Conservation (phyloP, 2,113 vertebrate species). For the Motacilla alba region DNA sequence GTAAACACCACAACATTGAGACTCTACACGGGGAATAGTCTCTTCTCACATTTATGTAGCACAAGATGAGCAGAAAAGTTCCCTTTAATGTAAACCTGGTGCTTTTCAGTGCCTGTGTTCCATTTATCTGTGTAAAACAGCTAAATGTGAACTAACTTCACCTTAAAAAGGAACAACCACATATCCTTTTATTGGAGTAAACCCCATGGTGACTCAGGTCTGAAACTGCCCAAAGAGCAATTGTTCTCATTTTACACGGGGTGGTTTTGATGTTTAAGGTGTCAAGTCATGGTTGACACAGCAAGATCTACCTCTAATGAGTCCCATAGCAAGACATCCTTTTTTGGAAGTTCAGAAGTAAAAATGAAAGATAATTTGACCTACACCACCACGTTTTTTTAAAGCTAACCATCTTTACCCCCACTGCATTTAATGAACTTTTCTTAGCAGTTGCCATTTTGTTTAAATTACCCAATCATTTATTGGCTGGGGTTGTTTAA, state of each 20-base stretch:
- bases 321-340: not conserved
- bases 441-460: not conserved
- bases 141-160: not conserved
- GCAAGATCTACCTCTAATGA: not conserved
- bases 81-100: not conserved
- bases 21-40: not conserved
- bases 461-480: not conserved
- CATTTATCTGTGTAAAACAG: not conserved
- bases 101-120: not conserved
- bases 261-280: not conserved
- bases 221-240: not conserved
- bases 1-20: not conserved
- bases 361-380: not conserved
- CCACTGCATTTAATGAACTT: not conserved
- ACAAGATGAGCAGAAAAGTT: not conserved
- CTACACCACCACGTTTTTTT: accelerated
- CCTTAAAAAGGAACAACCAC: not conserved
- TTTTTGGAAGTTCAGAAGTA: not conserved
- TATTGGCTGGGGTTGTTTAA: not conserved
- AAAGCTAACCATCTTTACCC: not conserved
- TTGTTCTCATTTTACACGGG: not conserved
- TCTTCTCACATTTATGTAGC: not conserved
- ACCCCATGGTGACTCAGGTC: not conserved
- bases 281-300: not conserved
- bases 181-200: not conserved